Percentiles rank a stretch among this genome's conserved stretches.
Evolutionary conservation across 2,113 vertebrate genomes (phyloP).

Genomic region (Oxyura jamaicensis): DNA sequence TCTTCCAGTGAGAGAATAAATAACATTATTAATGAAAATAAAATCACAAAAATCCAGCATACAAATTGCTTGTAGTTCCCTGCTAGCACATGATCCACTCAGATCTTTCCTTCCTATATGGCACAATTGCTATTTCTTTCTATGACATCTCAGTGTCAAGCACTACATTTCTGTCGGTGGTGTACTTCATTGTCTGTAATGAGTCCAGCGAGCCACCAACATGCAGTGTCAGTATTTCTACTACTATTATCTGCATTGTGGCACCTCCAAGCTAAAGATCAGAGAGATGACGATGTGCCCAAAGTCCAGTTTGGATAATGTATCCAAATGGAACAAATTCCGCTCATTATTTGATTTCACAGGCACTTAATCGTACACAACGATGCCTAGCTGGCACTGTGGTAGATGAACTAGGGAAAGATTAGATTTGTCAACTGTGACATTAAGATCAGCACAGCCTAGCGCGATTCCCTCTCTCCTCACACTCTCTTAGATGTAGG

Average conservation of each 20-base stretch:
- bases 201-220: not conserved
- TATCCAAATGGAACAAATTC: constrained; percentile 20
- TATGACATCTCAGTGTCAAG: not conserved
- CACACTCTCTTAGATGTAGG: not conserved
- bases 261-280: constrained; percentile 3
- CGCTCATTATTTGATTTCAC: constrained; percentile 56
- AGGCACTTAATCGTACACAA: constrained; percentile 11
- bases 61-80: not conserved
- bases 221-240: not conserved
- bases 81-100: not conserved
- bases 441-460: constrained; percentile 12
- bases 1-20: not conserved
- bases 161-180: not conserved
- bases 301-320: constrained; percentile 9
- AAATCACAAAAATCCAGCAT: not conserved
- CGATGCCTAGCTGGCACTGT: not conserved
- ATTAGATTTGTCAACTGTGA: not conserved
- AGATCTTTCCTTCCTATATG: not conserved
- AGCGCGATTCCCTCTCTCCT: not conserved
- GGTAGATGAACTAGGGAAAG: constrained; percentile 11
- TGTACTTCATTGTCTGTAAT: not conserved
- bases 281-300: not conserved
- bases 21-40: not conserved
- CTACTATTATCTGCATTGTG: not conserved
- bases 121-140: not conserved